Percentiles rank a stretch among this genome's conserved stretches.
phyloP scores from a whole-genome alignment of 2,113 vertebrate genomes.

The Melanerpes formicivorus region DNA sequence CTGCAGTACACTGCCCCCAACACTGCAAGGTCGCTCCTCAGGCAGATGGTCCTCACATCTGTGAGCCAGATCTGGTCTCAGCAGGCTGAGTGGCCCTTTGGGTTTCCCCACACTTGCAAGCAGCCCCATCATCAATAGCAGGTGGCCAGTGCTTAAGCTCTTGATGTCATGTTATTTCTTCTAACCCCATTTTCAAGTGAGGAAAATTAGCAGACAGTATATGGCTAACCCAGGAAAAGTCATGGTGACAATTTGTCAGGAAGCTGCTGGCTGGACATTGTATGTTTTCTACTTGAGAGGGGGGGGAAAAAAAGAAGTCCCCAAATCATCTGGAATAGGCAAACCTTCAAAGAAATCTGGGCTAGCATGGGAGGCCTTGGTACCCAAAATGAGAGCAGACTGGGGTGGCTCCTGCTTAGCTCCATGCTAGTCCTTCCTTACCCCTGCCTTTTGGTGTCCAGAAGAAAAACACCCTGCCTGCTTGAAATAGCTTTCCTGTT shows the following conservation, averaged over 20 bases:
- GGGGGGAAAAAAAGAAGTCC: rapidly evolving
- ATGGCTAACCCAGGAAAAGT: background rate
- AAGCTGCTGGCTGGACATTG: background rate
- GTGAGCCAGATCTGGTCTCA: background rate
- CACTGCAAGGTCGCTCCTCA: rapidly evolving
- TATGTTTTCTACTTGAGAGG: background rate
- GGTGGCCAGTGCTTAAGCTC: background rate
- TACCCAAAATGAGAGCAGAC: background rate
- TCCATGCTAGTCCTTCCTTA: background rate
- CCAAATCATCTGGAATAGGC: background rate
- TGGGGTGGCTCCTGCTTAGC: background rate
- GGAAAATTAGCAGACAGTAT: background rate
- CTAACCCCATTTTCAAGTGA: background rate
- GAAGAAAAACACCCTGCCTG: background rate
- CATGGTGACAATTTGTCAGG: background rate
- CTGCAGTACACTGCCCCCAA: background rate
- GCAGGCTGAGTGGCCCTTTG: background rate
- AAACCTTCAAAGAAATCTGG: background rate
- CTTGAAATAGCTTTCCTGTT: background rate
- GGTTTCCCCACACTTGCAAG: background rate
- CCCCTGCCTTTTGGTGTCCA: background rate
- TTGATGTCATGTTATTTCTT: background rate
- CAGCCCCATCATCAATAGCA: rapidly evolving
- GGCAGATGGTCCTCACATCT: background rate
- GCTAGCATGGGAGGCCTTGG: background rate